Conservation (phyloP, 2,113 vertebrate species). For the Microtus ochrogaster region DNA sequence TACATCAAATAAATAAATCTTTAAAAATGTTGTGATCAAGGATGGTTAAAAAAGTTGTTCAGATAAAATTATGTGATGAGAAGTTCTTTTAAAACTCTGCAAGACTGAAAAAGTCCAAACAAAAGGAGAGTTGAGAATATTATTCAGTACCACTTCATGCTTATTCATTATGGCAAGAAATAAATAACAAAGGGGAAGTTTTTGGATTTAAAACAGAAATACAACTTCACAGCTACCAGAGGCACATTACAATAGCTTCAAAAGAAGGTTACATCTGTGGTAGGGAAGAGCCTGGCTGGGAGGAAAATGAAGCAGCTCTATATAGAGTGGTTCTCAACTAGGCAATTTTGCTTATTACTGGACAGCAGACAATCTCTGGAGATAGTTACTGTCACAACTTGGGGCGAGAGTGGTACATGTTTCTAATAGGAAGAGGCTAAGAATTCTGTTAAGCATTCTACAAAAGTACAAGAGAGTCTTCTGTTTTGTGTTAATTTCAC, state of each 20-base stretch:
- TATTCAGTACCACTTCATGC: background rate
- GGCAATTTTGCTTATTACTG: background rate
- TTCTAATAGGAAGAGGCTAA: background rate
- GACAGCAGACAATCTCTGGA: background rate
- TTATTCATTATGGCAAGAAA: slow-evolving; percentile 63
- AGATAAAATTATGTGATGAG: background rate
- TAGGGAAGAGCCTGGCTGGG: background rate
- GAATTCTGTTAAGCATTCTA: background rate
- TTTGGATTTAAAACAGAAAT: slow-evolving; percentile 35
- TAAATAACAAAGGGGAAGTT: slow-evolving; percentile 42
- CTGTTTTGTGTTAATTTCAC: too few relatives aligned
- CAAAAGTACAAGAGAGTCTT: background rate
- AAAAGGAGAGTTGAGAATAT: background rate
- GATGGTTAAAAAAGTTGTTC: background rate
- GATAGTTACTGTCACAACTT: slow-evolving; percentile 18
- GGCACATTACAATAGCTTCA: slow-evolving; percentile 6
- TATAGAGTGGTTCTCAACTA: background rate
- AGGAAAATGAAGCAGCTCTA: background rate
- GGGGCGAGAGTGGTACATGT: background rate
- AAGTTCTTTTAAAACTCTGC: slow-evolving; percentile 7
- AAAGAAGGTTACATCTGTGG: background rate
- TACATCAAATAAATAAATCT: background rate
- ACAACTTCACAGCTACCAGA: slow-evolving; percentile 1
- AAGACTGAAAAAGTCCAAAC: slow-evolving; percentile 21
- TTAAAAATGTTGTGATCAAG: slow-evolving; percentile 11